Percentiles rank a stretch among this genome's conserved stretches.
phyloP scores from a whole-genome alignment of 2,888 invertebrate genomes.

The Acanthosoma haemorrhoidale region DNA sequence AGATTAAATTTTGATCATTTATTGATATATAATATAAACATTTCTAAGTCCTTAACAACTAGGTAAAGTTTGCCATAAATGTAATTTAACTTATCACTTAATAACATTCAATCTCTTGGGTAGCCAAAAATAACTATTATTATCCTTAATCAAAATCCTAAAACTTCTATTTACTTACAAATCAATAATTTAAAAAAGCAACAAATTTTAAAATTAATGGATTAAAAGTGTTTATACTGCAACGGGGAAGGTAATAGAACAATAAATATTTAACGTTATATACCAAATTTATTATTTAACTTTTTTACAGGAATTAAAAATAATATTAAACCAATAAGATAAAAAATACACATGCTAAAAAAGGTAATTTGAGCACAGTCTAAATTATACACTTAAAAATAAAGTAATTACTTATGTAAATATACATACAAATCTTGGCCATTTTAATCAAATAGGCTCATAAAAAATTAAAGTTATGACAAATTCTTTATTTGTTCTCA shows the following conservation, averaged over 20 bases:
- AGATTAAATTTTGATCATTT: neutral
- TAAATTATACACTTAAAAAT: conserved; percentile 6
- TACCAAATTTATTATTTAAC: neutral
- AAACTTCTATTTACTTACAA: too few species aligned
- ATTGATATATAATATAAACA: conserved; percentile 14
- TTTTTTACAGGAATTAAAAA: neutral
- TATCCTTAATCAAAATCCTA: neutral
- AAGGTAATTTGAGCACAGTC: conserved; percentile 8
- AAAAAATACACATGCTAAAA: neutral
- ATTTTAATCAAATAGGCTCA: neutral
- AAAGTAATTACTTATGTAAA: conserved; percentile 9
- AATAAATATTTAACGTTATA: neutral
- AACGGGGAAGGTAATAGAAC: neutral
- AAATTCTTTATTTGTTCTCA: conserved; percentile 1
- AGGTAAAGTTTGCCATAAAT: conserved; percentile 1
- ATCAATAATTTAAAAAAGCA: neutral
- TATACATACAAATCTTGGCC: conserved; percentile 11
- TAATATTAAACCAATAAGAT: neutral
- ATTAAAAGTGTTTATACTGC: too few species aligned
- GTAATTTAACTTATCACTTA: neutral
- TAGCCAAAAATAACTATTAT: conserved; percentile 2
- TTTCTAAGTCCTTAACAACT: conserved; percentile 10
- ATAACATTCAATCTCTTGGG: neutral
- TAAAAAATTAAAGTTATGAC: neutral
- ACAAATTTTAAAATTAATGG: neutral